Conservation (phyloP, 2,888 invertebrate genomes). For the Latrodectus hesperus region DNA sequence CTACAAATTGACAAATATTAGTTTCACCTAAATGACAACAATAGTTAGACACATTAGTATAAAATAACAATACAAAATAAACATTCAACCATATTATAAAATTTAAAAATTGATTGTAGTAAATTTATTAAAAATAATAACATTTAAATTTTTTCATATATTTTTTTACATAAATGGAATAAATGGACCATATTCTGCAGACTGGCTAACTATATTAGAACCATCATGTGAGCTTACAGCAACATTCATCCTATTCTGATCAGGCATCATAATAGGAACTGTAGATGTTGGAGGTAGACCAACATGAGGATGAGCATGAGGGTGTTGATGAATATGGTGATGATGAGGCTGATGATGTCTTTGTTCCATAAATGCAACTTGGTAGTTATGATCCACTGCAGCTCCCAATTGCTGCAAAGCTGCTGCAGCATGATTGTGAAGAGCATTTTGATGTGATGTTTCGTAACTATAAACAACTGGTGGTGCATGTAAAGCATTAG, state of each 20-base stretch:
- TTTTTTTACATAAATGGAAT: constrained; percentile 24
- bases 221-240: constrained; percentile 33
- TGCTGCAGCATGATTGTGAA: constrained; percentile 30
- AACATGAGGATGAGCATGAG: constrained; percentile 29
- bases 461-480: constrained; percentile 42
- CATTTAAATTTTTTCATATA: too few relatives aligned
- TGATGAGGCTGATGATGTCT: constrained; percentile 26
- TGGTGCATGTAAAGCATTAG: constrained; percentile 5
- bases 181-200: constrained; percentile 22
- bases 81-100: too few relatives aligned
- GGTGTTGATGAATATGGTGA: constrained; percentile 24
- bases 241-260: constrained; percentile 50
- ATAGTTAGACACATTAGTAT: too few relatives aligned
- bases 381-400: constrained; percentile 28
- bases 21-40: too few relatives aligned
- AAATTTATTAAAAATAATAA: too few relatives aligned
- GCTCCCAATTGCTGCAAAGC: constrained; percentile 31
- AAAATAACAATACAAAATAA: too few relatives aligned
- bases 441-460: constrained; percentile 32
- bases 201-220: constrained; percentile 31
- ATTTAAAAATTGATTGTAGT: too few relatives aligned
- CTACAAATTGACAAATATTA: too few relatives aligned
- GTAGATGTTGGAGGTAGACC: constrained; percentile 34
- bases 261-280: constrained; percentile 52
- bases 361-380: constrained; percentile 47